Evolutionary conservation across 2,888 invertebrate species (phyloP), one percentile per base, ranked within the genome.

Genomic region (Autographa pulchrina): DNA sequence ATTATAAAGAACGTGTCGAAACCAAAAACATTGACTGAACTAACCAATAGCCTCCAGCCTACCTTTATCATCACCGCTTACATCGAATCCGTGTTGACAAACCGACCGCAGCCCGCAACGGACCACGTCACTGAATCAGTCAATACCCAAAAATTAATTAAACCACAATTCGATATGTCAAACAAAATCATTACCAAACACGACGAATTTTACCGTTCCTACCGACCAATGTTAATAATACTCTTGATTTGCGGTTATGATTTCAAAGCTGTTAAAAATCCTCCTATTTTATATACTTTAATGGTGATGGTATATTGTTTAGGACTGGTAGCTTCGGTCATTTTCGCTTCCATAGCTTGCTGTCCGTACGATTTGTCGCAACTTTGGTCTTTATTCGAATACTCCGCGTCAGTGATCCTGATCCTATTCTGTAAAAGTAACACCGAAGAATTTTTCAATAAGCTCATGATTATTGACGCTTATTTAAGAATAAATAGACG

Each of bases 211-310:
- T 77, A 86, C 2, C 62, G 75, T 16, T 76, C 91, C 8, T 93
- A 91, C 64, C 86, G 87, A 61, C 83, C 88, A 0, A 79, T 94
- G 18, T 67, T 94, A 0, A 72, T 90, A 2, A 32, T 88, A 13
- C 78, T 95, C 16, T 72, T 92, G 0, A 75, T 93, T 1, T 92
- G 91, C 71, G 95, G 95, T 0, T 94, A 90, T 68, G 91, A 94
- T 81, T 93, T 91, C 9, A 88, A 89, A 70, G 81, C 89, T 11
- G 91, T 88, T 65, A 88, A 87, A 64, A 76, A 84, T 6, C 48
- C 48, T n/a, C 0, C 48, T 16, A 89, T 82, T 9, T 61, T 82
- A 0, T 59, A 84, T 16, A 73, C 85, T 0, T 88, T 83, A 3
- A 11, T 83, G 0, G 76, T 86, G 0, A 89, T 84, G 62, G 4